Conservation (phyloP, 2,113 vertebrate species). For the Laterallus jamaicensis region DNA sequence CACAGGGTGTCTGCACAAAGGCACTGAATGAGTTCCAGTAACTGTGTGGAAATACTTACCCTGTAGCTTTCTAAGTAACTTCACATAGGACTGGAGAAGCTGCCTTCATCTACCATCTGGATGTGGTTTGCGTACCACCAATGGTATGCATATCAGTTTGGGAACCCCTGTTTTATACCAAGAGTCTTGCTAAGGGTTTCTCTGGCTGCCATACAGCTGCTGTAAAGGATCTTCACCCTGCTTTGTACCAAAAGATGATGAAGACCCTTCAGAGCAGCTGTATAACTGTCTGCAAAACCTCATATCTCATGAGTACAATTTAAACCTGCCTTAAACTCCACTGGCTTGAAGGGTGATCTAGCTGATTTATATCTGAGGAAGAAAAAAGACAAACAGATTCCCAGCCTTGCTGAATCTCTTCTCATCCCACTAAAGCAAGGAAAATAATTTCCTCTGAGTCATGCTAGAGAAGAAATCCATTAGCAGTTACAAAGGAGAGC, state of each 20-base stretch:
- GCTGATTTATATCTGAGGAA: slow-evolving; percentile 4
- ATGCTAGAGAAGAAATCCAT: not conserved
- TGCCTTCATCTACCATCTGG: slow-evolving; percentile 27
- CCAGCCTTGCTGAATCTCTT: not conserved
- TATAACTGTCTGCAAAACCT: not conserved
- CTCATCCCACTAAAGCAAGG: not conserved
- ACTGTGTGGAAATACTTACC: not conserved
- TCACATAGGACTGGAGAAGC: not conserved
- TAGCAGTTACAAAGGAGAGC: not conserved
- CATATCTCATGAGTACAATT: not conserved
- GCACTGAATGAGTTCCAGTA: not conserved
- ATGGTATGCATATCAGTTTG: not conserved
- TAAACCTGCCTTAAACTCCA: not conserved
- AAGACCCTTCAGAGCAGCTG: not conserved
- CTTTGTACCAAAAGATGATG: not conserved
- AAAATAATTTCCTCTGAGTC: not conserved
- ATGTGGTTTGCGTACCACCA: not conserved
- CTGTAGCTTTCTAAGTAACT: not conserved
- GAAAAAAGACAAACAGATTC: slow-evolving; percentile 26
- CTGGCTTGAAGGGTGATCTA: not conserved
- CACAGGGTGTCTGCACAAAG: not conserved
- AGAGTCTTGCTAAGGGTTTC: not conserved
- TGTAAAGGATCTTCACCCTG: not conserved
- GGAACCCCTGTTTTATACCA: not conserved
- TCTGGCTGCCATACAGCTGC: slow-evolving; percentile 9